Evolutionary conservation across 2,888 invertebrate species (phyloP), one percentile per base, ranked within the genome.

Genomic region (Diaphora mendica): DNA sequence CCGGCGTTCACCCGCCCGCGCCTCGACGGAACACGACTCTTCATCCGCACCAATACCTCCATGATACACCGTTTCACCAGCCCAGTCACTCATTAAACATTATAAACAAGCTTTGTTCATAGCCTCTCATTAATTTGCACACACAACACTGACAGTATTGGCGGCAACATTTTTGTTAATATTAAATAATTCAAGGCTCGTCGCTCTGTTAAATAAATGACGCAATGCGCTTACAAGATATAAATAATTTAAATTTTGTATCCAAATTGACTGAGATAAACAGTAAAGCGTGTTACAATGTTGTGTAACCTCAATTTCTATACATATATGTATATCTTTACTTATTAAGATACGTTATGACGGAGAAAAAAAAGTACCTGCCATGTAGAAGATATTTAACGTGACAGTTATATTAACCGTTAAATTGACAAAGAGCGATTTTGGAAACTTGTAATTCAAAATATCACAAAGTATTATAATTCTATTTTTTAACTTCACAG

Each of bases 11-110:
- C 84, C 80, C 86, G 84, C 82, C 87, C 84, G 85, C 87, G 81
- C 87, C 87, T 82, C 87, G 79, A 86, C 90, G 90, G 91, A 91
- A 91, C 89, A 83, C 86, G 87, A 85, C 87, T 85, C 85, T 86
- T 89, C 90, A 89, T 89, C 88, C 88, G 88, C 89, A 85, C 87
- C 85, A 86, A 81, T 83, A 87, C 81, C 70, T 77, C 72, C 39
- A 71, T 76, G 77, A 79, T 74, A 77, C 75, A 76, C 74, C 68
- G 73, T 77, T 70, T 70, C 70, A 77, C 79, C 80, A 79, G 76
- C 79, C 78, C 73, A 77, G 68, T 62, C 69, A 73, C 76, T 78
- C 74, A 48, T 80, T 78, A 72, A 82, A 74, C 73, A 72, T 79
- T 72, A 64, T 69, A 72, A 73, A 68, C 72, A 74, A 68, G 65